These are phyloP conservation scores for Apamea monoglypha DNA, from an alignment of 2,888 invertebrate genomes.

Conservation along the genomic window DNA sequence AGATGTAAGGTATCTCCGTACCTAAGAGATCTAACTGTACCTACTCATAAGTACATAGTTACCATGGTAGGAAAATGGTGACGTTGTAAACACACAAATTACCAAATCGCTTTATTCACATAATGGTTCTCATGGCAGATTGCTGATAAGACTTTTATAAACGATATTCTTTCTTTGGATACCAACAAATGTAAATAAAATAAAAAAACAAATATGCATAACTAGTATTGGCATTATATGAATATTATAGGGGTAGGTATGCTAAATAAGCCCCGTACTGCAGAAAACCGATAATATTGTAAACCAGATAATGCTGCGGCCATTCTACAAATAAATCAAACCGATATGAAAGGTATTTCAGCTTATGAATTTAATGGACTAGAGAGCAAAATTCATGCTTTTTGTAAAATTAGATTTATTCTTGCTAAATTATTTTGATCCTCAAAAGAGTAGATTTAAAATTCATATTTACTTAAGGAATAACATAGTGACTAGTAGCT, in stretches of 20 bases:
- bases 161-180: not conserved
- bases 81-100: not conserved
- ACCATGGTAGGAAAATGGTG: not conserved
- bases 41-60: not conserved
- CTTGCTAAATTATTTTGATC: not conserved
- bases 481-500: not conserved
- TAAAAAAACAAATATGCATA: not conserved
- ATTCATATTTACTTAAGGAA: no score
- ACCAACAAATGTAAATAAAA: not conserved
- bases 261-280: not conserved
- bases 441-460: not conserved
- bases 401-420: no score
- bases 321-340: conserved; percentile 19
- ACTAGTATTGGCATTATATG: not conserved
- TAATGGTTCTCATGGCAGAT: no score
- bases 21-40: not conserved
- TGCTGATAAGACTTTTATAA: not conserved
- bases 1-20: no score
- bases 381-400: not conserved
- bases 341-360: conserved; percentile 1
- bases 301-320: conserved; percentile 11
- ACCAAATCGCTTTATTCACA: not conserved
- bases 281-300: conserved; percentile 26
- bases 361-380: conserved; percentile 8
- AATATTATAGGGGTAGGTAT: not conserved